phyloP scores from a whole-genome alignment of 1,140 invertebrate genomes.

The Neocloeon triangulifer region DNA sequence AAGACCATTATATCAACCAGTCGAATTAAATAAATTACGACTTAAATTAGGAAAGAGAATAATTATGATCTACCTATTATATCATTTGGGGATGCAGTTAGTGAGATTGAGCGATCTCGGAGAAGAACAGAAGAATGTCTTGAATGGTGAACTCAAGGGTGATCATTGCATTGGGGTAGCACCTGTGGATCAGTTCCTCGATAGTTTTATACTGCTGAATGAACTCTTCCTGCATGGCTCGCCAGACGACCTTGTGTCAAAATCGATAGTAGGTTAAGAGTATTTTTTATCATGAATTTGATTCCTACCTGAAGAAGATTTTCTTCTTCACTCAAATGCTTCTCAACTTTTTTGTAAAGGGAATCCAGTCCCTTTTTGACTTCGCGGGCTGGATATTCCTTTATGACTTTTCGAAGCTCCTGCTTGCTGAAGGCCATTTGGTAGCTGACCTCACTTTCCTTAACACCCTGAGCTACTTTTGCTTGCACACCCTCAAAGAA shows the following conservation, averaged over 20 bases:
- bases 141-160: constrained; percentile 88
- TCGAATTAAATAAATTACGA: too few species aligned
- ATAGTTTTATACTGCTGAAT: constrained; percentile 90
- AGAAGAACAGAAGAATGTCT: constrained; percentile 91
- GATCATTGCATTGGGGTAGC: constrained; percentile 91
- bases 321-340: constrained; percentile 88
- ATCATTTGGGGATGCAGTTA: too few species aligned
- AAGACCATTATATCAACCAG: too few species aligned
- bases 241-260: constrained; percentile 70
- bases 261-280: neutral
- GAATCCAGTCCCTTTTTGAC: constrained; percentile 90
- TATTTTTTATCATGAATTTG: constrained; percentile 1
- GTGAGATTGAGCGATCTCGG: constrained; percentile 93
- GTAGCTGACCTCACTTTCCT: constrained; percentile 93
- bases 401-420: constrained; percentile 85
- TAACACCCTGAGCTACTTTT: constrained; percentile 77
- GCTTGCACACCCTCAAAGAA: constrained; percentile 91
- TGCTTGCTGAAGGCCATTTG: constrained; percentile 94
- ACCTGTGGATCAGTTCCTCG: constrained; percentile 80
- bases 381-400: constrained; percentile 84
- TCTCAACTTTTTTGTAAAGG: constrained; percentile 91
- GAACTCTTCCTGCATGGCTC: constrained; percentile 98
- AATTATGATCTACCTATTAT: too few species aligned
- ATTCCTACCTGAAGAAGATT: constrained; percentile 63
- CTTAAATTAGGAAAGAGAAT: too few species aligned